phyloP scores from a whole-genome alignment of 92 coral and sea anemone species.

The Epizoanthus scotinus region DNA sequence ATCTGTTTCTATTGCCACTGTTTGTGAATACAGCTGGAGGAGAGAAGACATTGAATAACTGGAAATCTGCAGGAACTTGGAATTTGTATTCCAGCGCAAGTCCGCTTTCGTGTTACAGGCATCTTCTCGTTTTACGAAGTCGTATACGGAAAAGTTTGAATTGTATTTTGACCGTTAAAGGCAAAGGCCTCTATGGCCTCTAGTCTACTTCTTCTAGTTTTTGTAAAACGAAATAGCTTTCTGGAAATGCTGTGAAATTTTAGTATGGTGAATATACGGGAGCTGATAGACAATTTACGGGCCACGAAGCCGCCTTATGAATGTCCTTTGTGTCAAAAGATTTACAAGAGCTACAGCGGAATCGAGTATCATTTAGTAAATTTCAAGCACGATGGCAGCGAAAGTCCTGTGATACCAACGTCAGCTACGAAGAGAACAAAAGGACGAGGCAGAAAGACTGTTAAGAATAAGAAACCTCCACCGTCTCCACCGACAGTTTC shows the following conservation, averaged over 20 bases:
- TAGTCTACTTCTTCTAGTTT: background rate
- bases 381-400: slow-evolving; percentile 96
- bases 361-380: slow-evolving; percentile 98
- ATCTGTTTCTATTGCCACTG: slow-evolving; percentile 9
- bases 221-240: background rate
- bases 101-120: slow-evolving; percentile 56
- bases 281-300: slow-evolving; percentile 91
- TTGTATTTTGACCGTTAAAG: slow-evolving; percentile 32
- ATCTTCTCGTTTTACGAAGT: slow-evolving; percentile 49
- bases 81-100: background rate
- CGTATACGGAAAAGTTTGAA: slow-evolving; percentile 37
- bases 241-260: slow-evolving; percentile 62
- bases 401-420: slow-evolving; percentile 68
- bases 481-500: slow-evolving; percentile 93
- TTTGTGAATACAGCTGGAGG: slow-evolving; percentile 15
- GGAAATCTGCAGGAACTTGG: slow-evolving; percentile 3
- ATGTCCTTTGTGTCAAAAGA: slow-evolving; percentile 99
- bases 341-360: slow-evolving; percentile 99
- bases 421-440: slow-evolving; percentile 83
- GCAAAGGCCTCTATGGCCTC: slow-evolving; percentile 32
- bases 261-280: slow-evolving; percentile 87
- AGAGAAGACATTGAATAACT: slow-evolving; percentile 15
- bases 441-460: slow-evolving; percentile 90
- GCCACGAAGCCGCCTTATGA: slow-evolving; percentile 97
- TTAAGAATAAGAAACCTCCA: slow-evolving; percentile 92